Evolutionary conservation across 2,888 invertebrate species (phyloP).

Genomic region (Chloroclysta siterata): DNA sequence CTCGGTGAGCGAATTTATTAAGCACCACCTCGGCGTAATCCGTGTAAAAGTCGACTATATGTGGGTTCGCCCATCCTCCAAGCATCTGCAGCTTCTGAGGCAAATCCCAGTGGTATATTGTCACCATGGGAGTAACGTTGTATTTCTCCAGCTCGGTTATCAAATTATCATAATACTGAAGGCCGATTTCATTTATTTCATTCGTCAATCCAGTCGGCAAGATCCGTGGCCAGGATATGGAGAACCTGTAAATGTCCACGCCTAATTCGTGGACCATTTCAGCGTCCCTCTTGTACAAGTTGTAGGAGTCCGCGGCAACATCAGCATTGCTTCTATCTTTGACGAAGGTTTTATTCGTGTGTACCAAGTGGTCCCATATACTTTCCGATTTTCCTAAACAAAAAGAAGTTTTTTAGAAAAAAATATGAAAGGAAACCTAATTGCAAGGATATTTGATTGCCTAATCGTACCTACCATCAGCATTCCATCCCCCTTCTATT

Average conservation of each 20-base stretch:
- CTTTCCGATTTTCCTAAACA: conserved; percentile 86
- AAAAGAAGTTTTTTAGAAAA: not conserved
- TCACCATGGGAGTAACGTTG: conserved; percentile 89
- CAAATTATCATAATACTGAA: conserved; percentile 91
- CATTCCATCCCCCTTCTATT: conserved; percentile 86
- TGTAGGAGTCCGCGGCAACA: conserved; percentile 88
- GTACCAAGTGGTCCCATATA: conserved; percentile 86
- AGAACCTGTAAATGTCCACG: conserved; percentile 89
- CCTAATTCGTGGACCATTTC: conserved; percentile 86
- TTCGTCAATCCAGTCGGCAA: conserved; percentile 88
- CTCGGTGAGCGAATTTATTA: conserved; percentile 86
- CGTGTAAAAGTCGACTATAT: conserved; percentile 86
- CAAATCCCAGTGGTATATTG: conserved; percentile 90
- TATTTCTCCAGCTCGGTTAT: conserved; percentile 88
- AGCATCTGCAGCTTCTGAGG: conserved; percentile 87
- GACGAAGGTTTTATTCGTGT: conserved; percentile 80
- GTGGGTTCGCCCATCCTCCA: conserved; percentile 88
- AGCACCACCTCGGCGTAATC: conserved; percentile 87
- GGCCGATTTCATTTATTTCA: conserved; percentile 87
- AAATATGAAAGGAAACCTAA: not conserved
- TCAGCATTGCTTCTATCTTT: conserved; percentile 86
- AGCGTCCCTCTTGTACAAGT: conserved; percentile 87
- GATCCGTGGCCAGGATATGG: conserved; percentile 90
- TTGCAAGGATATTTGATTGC: no score
- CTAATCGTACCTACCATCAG: conserved; percentile 61